Evolutionary conservation across 2,888 invertebrate genomes (phyloP).

Genomic region (Trachelus tabidus): DNA sequence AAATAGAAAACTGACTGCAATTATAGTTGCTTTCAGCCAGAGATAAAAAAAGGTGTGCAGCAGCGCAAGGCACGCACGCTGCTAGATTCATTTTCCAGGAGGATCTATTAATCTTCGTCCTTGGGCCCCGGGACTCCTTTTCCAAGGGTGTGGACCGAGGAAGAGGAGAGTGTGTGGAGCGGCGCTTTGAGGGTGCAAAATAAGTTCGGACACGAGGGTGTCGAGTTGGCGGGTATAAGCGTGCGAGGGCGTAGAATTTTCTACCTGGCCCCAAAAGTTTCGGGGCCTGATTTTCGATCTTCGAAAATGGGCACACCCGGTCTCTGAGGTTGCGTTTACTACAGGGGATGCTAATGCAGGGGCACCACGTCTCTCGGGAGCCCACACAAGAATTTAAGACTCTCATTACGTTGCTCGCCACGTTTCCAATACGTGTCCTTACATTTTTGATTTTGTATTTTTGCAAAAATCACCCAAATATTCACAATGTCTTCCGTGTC

Average conservation of each 20-base stretch:
- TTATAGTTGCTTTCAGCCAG: no score
- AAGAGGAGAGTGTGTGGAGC: background rate
- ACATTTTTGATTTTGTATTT: conserved; percentile 20
- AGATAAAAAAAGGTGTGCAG: no score
- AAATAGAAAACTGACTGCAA: no score
- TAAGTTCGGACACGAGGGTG: conserved; percentile 19
- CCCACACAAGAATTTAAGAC: conserved; percentile 38
- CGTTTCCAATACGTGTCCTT: conserved; percentile 45
- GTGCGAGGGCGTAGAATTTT: conserved; percentile 11
- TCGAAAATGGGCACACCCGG: conserved; percentile 14
- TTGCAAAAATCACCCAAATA: background rate
- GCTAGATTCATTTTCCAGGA: no score
- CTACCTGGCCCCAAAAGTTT: conserved; percentile 25
- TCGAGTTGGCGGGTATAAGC: conserved; percentile 6
- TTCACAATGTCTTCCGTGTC: no score
- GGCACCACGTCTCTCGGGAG: conserved; percentile 15
- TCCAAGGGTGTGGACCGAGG: no score
- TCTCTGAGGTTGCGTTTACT: background rate
- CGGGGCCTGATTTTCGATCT: conserved; percentile 22
- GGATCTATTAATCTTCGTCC: no score
- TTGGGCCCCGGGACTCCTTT: no score
- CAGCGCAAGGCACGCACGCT: no score
- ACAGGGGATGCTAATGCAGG: conserved; percentile 43
- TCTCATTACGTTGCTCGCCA: conserved; percentile 44
- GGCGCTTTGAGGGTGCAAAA: background rate